These are phyloP conservation scores for Andrena chrysosceles DNA, from an alignment of 2,888 invertebrate genomes.

Conservation along the genomic window DNA sequence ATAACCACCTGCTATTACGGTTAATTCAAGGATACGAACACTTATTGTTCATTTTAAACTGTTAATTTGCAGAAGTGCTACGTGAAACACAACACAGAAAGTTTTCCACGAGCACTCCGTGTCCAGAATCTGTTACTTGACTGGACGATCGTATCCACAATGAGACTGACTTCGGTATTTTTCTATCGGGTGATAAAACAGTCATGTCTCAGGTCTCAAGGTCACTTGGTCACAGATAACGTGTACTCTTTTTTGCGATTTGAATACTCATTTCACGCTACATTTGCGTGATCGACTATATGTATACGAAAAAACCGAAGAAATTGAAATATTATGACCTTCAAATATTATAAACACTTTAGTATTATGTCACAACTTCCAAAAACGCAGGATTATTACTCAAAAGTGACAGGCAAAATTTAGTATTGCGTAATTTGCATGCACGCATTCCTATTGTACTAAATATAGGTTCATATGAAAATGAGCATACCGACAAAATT, in stretches of 20 bases:
- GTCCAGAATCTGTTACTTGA: constrained; percentile 9
- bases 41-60: background rate
- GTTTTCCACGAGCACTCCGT: background rate
- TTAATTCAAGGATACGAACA: background rate
- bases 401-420: no score
- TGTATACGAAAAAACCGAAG: background rate
- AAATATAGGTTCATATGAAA: no score
- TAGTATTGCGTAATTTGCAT: no score
- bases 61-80: background rate
- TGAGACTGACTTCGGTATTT: background rate
- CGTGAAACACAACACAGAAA: background rate
- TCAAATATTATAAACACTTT: background rate
- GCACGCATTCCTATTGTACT: no score
- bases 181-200: constrained; percentile 41
- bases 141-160: constrained; percentile 6
- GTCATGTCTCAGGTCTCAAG: background rate
- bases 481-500: background rate
- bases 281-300: background rate
- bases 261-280: background rate
- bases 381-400: no score
- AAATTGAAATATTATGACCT: background rate
- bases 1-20: constrained; percentile 20
- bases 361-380: no score
- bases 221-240: background rate
- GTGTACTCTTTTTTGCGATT: background rate